Base-by-base conservation (phyloP, 1,140 invertebrate genomes). In the Cardiocondyla obscurior region DNA sequence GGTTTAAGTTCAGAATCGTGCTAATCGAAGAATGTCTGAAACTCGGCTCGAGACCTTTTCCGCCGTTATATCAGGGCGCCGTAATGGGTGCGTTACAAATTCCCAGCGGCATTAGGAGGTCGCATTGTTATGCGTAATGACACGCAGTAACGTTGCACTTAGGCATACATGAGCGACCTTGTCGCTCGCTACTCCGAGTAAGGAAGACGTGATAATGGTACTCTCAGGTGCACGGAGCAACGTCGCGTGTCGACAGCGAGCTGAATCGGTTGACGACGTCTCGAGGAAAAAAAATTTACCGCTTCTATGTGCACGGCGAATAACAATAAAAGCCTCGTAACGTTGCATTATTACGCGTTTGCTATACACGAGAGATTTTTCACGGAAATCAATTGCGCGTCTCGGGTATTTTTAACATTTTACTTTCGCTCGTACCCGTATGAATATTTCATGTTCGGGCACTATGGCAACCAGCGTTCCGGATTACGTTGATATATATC, bases 221-320 rank as follows among this genome's bases (percentile, higher is more conserved):
- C 62, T 79, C 36, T 69, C 25, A 42, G 58, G 57, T 49, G 30
- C 44, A 28, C 25, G 16, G 25, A 53, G 46, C 25, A 28, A 67
- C 74, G 49, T 79, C 62, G 46, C 46, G 33, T 79, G 62, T 79
- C 46, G 36, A 67, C 62, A 33, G 30, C 28, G 44, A 33, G 7
- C 19, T 39, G 62, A 67, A 53, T 79, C 62, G 74, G 62, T 79
- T 67, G 60, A 67, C 46, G 22, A 22, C 33, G 62, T 39, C 62
- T 67, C 62, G 33, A 30, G 74, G 22, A 42, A 79, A 79, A 79
- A 79, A 46, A 79, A 79, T 69, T 79, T 79, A 79, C 74, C 46
- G 30, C n/a, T 67, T 39, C 33, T 62, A 3, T 62, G 55, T 19
- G 25, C 42, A 22, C 39, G 2, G 62, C 46, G 62, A 67, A 79